phyloP scores from a whole-genome alignment of 2,888 invertebrate genomes.

The Eumacrocentrus americanus region DNA sequence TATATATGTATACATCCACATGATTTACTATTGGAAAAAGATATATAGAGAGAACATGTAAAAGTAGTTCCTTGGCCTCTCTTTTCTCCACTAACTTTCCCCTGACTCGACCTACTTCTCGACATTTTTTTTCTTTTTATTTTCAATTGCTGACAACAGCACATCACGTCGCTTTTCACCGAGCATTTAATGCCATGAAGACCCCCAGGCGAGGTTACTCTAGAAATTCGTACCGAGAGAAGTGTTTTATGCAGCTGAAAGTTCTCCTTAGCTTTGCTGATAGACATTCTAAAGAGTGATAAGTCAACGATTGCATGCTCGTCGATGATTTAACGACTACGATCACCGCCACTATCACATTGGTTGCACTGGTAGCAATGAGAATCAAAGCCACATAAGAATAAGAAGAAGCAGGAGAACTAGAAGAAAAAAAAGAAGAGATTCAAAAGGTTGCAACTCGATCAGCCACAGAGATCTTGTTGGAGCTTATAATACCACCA shows the following conservation, averaged over 20 bases:
- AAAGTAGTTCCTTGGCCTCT: neutral
- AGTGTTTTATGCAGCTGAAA: slow-evolving; percentile 3
- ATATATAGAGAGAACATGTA: slow-evolving; percentile 3
- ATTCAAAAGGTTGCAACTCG: slow-evolving; percentile 10
- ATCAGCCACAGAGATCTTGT: slow-evolving; percentile 15
- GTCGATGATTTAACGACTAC: too few species aligned
- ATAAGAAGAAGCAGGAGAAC: neutral
- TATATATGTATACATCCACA: too few species aligned
- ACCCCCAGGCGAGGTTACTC: slow-evolving; percentile 2
- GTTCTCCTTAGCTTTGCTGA: neutral
- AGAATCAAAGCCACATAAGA: neutral
- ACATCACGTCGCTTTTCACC: neutral
- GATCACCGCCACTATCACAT: too few species aligned
- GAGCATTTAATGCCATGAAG: slow-evolving; percentile 4
- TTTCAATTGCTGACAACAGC: slow-evolving; percentile 2
- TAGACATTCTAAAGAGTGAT: neutral
- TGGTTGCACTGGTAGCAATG: too few species aligned
- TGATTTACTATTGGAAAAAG: neutral
- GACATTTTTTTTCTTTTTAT: slow-evolving; percentile 6
- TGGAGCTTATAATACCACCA: slow-evolving; percentile 1
- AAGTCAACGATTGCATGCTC: neutral
- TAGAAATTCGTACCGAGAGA: slow-evolving; percentile 3
- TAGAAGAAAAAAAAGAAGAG: neutral
- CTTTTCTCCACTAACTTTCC: slow-evolving; percentile 20
- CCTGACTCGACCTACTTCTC: slow-evolving; percentile 21